Evolutionary conservation across 2,888 invertebrate species (phyloP), one percentile per base, ranked within the genome.

Genomic region (Actias luna): DNA sequence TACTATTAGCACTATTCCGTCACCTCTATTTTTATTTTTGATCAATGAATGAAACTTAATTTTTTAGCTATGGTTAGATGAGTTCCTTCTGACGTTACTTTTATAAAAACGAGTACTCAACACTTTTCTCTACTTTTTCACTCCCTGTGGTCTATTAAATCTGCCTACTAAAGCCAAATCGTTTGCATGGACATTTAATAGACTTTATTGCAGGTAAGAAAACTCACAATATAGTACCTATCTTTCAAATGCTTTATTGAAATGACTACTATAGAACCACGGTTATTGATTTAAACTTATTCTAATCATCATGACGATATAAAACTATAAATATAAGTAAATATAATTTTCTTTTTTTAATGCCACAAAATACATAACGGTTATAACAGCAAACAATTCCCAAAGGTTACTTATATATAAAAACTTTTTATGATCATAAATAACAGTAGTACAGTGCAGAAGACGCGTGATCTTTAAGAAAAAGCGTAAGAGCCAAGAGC

Each of bases 401-500:
- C 14, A 39, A 39, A 39, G 12, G 14, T 39, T 39, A 39, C 2
- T 39, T 39, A 39, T 46, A 22, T 22, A 12, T 46, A n/a, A n/a
- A 39, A 39, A 5, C 3, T 8, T 10, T 50, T 22, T 50, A 25
- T 3, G 7, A 5, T 12, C 18, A 42, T 42, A 8, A 12, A 50
- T 50, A 50, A 50, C 46, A 50, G 46, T 50, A 50, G 25, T 25
- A 22, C 8, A 60, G 16, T 36, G 55, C 18, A 36, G 18, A 52
- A 27, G 18, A 14, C 55, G 62, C 69, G 64, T 64, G 63, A 39
- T 62, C 29, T 22, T 27, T 35, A 36, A 39, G 65, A 57, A 67
- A 33, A 67, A 67, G 65, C 67, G 63, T 64, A 68, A 69, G 69
- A 67, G 71, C 69, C 73, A 72, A 74, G 69, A 71, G 75, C 73